Evolutionary conservation across 2,888 invertebrate species (phyloP).

Genomic region (Scaptomyza cyrtandrae): DNA sequence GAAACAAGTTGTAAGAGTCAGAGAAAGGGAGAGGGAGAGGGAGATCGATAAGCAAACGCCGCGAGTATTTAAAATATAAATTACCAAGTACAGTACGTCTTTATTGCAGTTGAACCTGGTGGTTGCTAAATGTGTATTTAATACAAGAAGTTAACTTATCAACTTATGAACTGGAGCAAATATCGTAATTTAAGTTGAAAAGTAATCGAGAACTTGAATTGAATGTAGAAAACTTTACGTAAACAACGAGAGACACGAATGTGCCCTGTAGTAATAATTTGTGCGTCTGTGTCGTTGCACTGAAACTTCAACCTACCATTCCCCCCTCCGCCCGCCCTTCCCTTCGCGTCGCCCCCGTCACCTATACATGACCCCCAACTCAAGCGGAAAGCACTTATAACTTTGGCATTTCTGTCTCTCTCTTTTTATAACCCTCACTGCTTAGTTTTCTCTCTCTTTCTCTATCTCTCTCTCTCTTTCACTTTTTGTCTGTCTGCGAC

Average conservation of each 20-base stretch:
- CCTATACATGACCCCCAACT: constrained; percentile 36
- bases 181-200: constrained; percentile 14
- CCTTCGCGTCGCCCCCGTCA: background rate
- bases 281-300: constrained; percentile 19
- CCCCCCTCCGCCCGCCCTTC: background rate
- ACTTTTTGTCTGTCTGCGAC: constrained; percentile 33
- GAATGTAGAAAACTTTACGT: background rate
- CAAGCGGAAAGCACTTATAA: constrained; percentile 51
- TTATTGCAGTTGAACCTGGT: background rate
- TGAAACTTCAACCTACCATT: too few relatives aligned
- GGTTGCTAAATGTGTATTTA: background rate
- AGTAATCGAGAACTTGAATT: constrained; percentile 2
- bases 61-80: background rate
- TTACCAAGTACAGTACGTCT: constrained; percentile 29
- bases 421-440: background rate
- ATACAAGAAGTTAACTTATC: background rate
- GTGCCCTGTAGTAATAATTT: constrained; percentile 19
- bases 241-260: constrained; percentile 5
- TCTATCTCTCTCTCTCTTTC: constrained; percentile 10
- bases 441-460: constrained; percentile 2
- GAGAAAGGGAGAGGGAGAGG: background rate
- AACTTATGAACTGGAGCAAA: background rate
- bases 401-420: constrained; percentile 25
- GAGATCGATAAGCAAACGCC: background rate
- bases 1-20: constrained; percentile 34